These are phyloP conservation scores for Cephus spinipes DNA, from an alignment of 2,888 invertebrate genomes.

Conservation along the genomic window DNA sequence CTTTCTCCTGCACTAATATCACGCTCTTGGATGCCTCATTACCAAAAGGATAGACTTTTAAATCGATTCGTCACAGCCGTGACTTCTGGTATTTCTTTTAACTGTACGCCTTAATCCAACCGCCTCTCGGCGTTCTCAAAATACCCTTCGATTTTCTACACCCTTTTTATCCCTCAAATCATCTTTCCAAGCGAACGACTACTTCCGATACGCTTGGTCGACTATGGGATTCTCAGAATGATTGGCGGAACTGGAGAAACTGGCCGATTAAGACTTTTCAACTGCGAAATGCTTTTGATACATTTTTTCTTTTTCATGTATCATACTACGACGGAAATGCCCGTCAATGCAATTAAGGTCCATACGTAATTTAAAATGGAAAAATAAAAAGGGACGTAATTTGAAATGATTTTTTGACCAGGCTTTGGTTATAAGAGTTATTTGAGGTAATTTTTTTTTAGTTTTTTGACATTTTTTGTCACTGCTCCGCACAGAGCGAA, in stretches of 20 bases:
- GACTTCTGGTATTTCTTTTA: background rate
- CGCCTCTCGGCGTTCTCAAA: background rate
- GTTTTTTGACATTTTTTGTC: too few species aligned
- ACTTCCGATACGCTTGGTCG: background rate
- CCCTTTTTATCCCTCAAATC: background rate
- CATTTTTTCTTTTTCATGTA: background rate
- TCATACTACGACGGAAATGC: too few species aligned
- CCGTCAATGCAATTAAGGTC: too few species aligned
- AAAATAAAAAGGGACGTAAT: too few species aligned
- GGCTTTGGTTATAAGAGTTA: background rate
- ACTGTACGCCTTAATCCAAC: background rate
- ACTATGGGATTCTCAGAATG: background rate
- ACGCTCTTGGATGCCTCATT: background rate
- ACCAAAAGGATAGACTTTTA: background rate
- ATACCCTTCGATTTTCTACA: background rate
- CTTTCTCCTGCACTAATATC: background rate
- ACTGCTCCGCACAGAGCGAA: too few species aligned
- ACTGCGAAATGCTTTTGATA: background rate
- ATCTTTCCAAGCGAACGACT: background rate
- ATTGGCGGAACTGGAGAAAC: background rate
- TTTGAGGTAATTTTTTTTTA: background rate
- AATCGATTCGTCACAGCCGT: background rate
- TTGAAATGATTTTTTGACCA: background rate
- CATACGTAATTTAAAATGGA: too few species aligned
- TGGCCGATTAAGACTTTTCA: background rate